Evolutionary conservation across 2,888 invertebrate species (phyloP), one percentile per base, ranked within the genome.

Genomic region (Leptopterna dolabrata): DNA sequence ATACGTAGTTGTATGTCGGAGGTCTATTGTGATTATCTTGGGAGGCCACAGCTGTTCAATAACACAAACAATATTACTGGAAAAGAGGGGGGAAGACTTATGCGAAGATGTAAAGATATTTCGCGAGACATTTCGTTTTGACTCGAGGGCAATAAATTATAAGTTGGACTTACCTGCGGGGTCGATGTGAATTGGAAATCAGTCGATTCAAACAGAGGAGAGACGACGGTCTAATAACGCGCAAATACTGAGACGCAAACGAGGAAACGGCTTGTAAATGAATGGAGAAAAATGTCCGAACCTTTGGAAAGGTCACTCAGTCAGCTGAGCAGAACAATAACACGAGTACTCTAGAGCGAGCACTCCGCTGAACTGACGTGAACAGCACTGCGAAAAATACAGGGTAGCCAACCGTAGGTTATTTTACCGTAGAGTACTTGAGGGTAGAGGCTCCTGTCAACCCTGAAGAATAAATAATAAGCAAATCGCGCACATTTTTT

Each of bases 41-140:
- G 24, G 63, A 24, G 63, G 24, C 63, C 63, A 63, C 81, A 81
- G 81, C 81, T 81, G 81, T 81, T 81, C 81, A 81, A 81, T 81
- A 81, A 81, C 55, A 81, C 81, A 81, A 81, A 81, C 81, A 81
- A 81, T 29, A 30, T n/a, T 16, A 27, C n/a, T n/a, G n/a, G n/a
- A 55, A n/a, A 55, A 45, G 30, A 55, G 81, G 55, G 51, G 81
- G 51, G 3, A 55, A 47, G 36, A 19, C 36, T 55, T 41, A 19
- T 14, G 29, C 43, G 41, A 45, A 29, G 36, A 36, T 24, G 19
- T n/a, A n/a, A n/a, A 11, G 29, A 70, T 16, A 4, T 7, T 29
- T n/a, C 70, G 70, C n/a, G 24, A 24, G 6, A n/a, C n/a, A n/a
- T n/a, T n/a, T n/a, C n/a, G n/a, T n/a, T n/a, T n/a, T n/a, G n/a